These are phyloP conservation scores for Trematomus bernacchii DNA, from an alignment of 2,797 vertebrate species.

Conservation along the genomic window DNA sequence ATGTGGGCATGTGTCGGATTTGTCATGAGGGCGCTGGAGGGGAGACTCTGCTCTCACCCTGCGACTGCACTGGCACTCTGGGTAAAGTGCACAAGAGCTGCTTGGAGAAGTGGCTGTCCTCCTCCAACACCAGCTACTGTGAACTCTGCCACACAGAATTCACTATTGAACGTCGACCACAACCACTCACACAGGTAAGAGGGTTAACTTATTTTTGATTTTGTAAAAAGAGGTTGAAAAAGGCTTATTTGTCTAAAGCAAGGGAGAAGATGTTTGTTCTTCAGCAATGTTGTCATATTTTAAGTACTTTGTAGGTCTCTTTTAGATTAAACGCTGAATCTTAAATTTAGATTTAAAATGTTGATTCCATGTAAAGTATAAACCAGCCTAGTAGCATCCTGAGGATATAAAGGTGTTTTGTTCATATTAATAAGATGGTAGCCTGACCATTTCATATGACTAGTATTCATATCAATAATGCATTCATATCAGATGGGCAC, in stretches of 20 bases:
- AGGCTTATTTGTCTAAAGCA: not conserved
- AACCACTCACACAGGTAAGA: slow-evolving; percentile 94
- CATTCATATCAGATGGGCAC: not conserved
- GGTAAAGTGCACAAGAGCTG: slow-evolving; percentile 99
- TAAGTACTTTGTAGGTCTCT: not conserved
- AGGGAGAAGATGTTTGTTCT: not conserved
- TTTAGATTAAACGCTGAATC: not conserved
- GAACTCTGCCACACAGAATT: slow-evolving; percentile 99
- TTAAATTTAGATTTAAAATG: no score
- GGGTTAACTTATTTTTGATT: not conserved
- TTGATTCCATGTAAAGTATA: not conserved
- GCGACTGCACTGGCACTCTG: slow-evolving; percentile 95
- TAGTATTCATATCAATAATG: not conserved
- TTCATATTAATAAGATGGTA: not conserved
- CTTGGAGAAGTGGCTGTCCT: slow-evolving; percentile 98
- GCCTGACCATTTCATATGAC: not conserved
- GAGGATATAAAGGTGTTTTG: slow-evolving; percentile 8
- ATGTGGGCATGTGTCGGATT: slow-evolving; percentile 97
- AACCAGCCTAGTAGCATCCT: not conserved
- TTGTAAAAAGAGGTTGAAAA: not conserved
- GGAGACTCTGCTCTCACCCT: slow-evolving; percentile 94
- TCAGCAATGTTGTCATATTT: not conserved
- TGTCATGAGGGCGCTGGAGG: slow-evolving; percentile 96
- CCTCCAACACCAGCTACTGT: slow-evolving; percentile 99
- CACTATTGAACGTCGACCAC: slow-evolving; percentile 93